Conservation (phyloP, 2,888 invertebrate species). For the Phalera bucephala region DNA sequence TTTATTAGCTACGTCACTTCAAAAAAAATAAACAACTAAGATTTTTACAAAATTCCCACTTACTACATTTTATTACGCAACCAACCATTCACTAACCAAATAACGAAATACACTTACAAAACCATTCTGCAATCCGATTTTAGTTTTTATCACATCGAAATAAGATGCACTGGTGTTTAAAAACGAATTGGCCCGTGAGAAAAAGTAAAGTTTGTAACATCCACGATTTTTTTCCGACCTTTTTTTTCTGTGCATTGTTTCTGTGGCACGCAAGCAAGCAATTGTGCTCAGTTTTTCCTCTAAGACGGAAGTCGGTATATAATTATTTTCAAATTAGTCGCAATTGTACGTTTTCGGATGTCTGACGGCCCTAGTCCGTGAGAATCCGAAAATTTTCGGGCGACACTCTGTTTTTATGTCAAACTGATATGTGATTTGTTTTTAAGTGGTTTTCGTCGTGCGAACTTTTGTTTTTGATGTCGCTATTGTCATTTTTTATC, state of each 20-base stretch:
- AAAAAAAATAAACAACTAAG: constrained; percentile 18
- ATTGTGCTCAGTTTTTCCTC: constrained; percentile 65
- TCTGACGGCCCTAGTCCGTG: constrained; percentile 32
- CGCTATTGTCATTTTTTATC: neutral
- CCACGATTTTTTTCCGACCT: constrained; percentile 35
- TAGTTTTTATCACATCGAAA: constrained; percentile 9
- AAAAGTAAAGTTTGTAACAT: constrained; percentile 23
- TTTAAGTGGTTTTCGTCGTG: constrained; percentile 29
- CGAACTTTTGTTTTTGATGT: constrained; percentile 14
- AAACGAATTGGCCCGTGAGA: constrained; percentile 9
- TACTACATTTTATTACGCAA: too few species aligned
- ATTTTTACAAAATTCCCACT: constrained; percentile 26
- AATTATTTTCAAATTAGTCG: constrained; percentile 78
- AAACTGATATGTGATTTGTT: constrained; percentile 27
- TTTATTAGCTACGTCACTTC: too few species aligned
- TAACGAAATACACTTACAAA: constrained; percentile 4
- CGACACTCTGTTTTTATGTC: constrained; percentile 38
- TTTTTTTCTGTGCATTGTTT: constrained; percentile 62
- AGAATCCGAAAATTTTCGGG: constrained; percentile 26
- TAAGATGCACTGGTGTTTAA: constrained; percentile 18
- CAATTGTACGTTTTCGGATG: constrained; percentile 58
- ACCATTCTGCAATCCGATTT: constrained; percentile 9
- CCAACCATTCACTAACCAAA: constrained; percentile 17
- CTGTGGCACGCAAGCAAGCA: constrained; percentile 65
- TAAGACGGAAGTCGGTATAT: constrained; percentile 64